phyloP scores from a whole-genome alignment of 2,113 vertebrate genomes.

The Channa maculata region DNA sequence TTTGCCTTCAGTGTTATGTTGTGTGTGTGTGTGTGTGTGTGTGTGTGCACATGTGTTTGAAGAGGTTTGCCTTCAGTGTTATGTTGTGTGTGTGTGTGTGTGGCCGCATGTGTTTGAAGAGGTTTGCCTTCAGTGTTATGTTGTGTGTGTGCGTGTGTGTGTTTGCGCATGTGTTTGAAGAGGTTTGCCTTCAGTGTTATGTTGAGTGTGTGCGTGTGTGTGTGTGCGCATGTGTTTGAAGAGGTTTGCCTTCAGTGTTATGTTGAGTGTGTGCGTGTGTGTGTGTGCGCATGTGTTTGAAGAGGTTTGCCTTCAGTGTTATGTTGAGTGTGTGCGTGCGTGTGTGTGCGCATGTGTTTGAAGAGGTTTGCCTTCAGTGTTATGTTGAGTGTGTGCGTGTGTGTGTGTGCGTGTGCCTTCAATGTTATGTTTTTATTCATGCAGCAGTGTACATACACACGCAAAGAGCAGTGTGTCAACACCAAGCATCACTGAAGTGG shows the following conservation, averaged over 20 bases:
- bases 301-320: not conserved
- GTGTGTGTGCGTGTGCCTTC: not conserved
- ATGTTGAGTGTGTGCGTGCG: conserved; percentile 4
- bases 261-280: not conserved
- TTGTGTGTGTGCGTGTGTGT: not conserved
- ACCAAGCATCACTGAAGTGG: conserved; percentile 58
- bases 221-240: conserved; percentile 1
- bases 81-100: not conserved
- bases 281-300: too few relatives aligned
- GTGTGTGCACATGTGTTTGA: too few relatives aligned
- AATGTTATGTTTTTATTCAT: conserved; percentile 3
- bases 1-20: conserved; percentile 3
- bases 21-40: too few relatives aligned
- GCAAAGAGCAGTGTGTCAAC: conserved; percentile 20
- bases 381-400: too few relatives aligned
- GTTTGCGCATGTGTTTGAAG: too few relatives aligned
- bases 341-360: conserved; percentile 1
- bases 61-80: not conserved
- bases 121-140: not conserved
- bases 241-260: not conserved
- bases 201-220: conserved; percentile 11
- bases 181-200: not conserved
- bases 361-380: not conserved
- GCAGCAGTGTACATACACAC: not conserved
- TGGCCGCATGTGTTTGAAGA: conserved; percentile 4